phyloP scores from a whole-genome alignment of 2,113 vertebrate genomes.

The Progne subis region DNA sequence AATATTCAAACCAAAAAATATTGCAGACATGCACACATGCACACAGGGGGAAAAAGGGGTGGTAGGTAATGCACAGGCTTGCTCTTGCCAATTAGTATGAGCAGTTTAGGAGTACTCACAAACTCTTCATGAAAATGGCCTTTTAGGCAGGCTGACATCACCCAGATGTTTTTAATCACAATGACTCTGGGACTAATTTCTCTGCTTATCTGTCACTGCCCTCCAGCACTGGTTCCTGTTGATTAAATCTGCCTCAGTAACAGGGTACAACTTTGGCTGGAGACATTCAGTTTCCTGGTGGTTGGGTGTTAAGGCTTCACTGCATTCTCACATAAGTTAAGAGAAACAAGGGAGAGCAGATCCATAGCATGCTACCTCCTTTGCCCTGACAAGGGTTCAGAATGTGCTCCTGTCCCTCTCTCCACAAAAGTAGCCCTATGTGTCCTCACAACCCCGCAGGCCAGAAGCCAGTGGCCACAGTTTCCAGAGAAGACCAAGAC shows the following conservation, averaged over 20 bases:
- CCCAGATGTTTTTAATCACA: conserved; percentile 56
- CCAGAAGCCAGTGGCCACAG: neutral
- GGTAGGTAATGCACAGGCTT: neutral
- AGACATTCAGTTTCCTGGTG: neutral
- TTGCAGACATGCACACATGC: accelerated
- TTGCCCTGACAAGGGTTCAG: neutral
- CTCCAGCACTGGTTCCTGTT: conserved; percentile 59
- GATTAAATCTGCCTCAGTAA: conserved; percentile 55
- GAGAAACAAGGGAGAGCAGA: neutral
- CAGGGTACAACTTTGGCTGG: neutral
- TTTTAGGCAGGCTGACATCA: conserved; percentile 37
- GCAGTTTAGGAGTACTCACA: neutral
- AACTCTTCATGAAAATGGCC: neutral
- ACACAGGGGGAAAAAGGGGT: accelerated
- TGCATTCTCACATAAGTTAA: neutral
- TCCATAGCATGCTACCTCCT: neutral
- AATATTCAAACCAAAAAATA: neutral
- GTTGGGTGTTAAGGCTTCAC: neutral
- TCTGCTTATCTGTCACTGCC: conserved; percentile 52
- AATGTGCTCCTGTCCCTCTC: neutral
- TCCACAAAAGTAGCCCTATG: neutral
- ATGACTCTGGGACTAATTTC: conserved; percentile 29
- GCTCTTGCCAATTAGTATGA: neutral
- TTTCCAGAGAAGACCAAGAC: neutral
- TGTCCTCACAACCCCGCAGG: accelerated